phyloP scores from a whole-genome alignment of 2,888 invertebrate genomes.

The Trissolcus japonicus region DNA sequence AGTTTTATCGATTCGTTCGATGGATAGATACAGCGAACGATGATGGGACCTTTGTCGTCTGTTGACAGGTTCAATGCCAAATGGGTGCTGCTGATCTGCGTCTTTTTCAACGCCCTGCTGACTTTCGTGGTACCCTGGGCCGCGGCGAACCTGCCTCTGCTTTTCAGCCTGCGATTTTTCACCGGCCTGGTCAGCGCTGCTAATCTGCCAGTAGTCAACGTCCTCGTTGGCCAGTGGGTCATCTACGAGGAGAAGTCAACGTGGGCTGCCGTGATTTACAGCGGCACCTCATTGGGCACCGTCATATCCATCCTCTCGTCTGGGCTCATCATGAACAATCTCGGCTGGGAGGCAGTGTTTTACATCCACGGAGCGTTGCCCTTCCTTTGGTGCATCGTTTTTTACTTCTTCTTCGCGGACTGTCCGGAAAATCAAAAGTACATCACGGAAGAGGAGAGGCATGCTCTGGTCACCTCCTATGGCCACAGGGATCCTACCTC shows the following conservation, averaged over 20 bases:
- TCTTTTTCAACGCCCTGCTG: conserved; percentile 66
- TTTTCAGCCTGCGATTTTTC: conserved; percentile 66
- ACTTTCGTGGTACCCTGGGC: conserved; percentile 68
- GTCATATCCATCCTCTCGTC: conserved; percentile 71
- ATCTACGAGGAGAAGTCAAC: conserved; percentile 72
- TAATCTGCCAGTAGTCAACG: conserved; percentile 72
- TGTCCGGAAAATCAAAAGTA: conserved; percentile 73
- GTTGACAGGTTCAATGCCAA: conserved; percentile 70
- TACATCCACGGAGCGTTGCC: conserved; percentile 72
- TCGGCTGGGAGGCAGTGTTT: conserved; percentile 70
- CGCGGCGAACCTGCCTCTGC: conserved; percentile 57
- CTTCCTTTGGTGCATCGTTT: conserved; percentile 69
- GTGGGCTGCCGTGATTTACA: conserved; percentile 72
- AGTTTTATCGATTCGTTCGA: no score
- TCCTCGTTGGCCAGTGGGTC: conserved; percentile 72
- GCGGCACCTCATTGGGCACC: conserved; percentile 72
- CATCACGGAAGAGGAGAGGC: conserved; percentile 72
- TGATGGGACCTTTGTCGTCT: neutral
- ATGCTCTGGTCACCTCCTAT: conserved; percentile 69
- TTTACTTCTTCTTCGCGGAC: conserved; percentile 70
- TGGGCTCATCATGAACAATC: conserved; percentile 66
- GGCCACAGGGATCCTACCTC: conserved; percentile 66
- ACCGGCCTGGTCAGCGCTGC: conserved; percentile 70
- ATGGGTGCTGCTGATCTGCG: conserved; percentile 66
- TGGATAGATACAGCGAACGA: neutral